Base-by-base conservation (phyloP, 2,113 vertebrate genomes). In the Hucho hucho region DNA sequence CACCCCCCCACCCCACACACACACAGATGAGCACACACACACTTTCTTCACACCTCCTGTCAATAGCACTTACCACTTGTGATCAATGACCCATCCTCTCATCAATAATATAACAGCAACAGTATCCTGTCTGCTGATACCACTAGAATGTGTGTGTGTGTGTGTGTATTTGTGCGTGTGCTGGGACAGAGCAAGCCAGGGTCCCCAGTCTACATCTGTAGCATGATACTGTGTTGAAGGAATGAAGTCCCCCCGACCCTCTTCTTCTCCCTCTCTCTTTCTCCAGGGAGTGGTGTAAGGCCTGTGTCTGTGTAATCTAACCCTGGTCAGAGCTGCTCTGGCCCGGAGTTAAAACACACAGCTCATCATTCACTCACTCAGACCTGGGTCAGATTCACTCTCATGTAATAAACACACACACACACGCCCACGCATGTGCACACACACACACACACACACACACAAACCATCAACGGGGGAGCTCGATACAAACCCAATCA, bases 321-420 rank as follows among this genome's bases (percentile, higher is more conserved):
- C 73, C 72, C 84, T 74, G 64, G 46, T n/a, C 68, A 61, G 75
- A 72, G 76, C 70, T 64, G 63, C 64, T 78, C 29, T 72, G 63
- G 63, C 53, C 64, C 24, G 20, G 58, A 80, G 83, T 78, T 69
- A 79, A 86, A 81, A 83, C 69, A 69, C 70, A 68, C 75, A 65
- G 74, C 79, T 85, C 79, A 85, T 84, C 84, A 86, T 63, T 85
- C 72, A 73, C 37, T 81, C 81, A 82, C 81, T 84, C 83, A 80
- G 75, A 32, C 56, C 20, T 16, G 70, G 69, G 77, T 82, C 75
- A 78, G 71, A 64, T 80, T 83, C 74, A 1, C 59, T 22, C 20
- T 22, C 59, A 74, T 72, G 61, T 78, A 73, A 80, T 72, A 73
- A n/a, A 72, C 70, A 58, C 81, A 59, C 70, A 58, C 81, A 59